Evolutionary conservation across 2,797 vertebrate species (phyloP).

Genomic region (Coluber constrictor): DNA sequence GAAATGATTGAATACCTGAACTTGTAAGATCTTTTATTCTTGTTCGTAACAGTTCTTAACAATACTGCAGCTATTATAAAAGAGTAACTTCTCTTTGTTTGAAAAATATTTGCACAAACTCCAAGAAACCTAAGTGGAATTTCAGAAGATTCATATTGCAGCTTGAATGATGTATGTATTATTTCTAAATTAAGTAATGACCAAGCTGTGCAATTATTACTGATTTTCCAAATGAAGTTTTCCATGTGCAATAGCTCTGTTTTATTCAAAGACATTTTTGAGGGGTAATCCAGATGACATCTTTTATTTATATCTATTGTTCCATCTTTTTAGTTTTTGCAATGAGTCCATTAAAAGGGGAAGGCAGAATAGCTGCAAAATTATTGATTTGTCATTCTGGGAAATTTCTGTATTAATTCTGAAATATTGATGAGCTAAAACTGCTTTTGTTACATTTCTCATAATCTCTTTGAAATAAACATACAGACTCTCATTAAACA

Average conservation of each 20-base stretch:
- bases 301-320: not conserved
- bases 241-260: not conserved
- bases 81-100: not conserved
- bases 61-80: not conserved
- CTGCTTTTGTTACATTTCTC: accelerated
- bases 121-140: not conserved
- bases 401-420: not conserved
- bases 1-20: not conserved
- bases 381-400: not conserved
- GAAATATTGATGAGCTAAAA: accelerated
- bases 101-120: not conserved
- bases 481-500: not conserved
- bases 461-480: not conserved
- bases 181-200: accelerated
- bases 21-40: not conserved
- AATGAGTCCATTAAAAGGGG: not conserved
- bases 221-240: accelerated
- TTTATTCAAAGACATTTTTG: not conserved
- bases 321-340: not conserved
- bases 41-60: not conserved
- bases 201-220: not conserved
- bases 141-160: accelerated
- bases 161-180: accelerated
- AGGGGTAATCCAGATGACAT: not conserved
- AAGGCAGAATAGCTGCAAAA: not conserved